Percentiles rank a stretch among this genome's conserved stretches.
phyloP scores from a whole-genome alignment of 2,113 vertebrate genomes.

The Scortum barcoo region DNA sequence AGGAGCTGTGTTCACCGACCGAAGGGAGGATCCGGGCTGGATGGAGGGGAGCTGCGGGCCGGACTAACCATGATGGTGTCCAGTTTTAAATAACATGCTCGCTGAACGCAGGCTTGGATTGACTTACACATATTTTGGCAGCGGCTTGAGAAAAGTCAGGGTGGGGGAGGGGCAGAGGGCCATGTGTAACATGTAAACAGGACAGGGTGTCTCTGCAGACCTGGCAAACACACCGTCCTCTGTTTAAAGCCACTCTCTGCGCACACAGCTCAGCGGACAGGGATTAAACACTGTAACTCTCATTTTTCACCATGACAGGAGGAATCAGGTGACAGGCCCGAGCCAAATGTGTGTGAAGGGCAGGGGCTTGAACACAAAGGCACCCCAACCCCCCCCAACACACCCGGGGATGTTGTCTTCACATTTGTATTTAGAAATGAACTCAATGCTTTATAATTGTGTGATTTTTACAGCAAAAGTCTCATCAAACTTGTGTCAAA shows the following conservation, averaged over 20 bases:
- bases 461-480: no score
- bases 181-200: slow-evolving; percentile 42
- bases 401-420: not conserved
- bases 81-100: slow-evolving; percentile 41
- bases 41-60: not conserved
- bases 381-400: not conserved
- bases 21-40: not conserved
- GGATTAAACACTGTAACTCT: not conserved
- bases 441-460: not conserved
- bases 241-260: no score
- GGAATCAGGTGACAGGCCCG: not conserved
- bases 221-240: no score
- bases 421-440: not conserved
- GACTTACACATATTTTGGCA: slow-evolving; percentile 62
- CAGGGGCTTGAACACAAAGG: not conserved
- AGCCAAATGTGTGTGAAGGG: not conserved
- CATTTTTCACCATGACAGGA: not conserved
- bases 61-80: slow-evolving; percentile 41
- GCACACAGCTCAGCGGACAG: not conserved
- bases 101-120: slow-evolving; percentile 11
- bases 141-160: not conserved
- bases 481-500: no score
- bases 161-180: slow-evolving; percentile 24
- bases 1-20: not conserved
- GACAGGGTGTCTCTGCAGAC: not conserved